These are phyloP conservation scores for Falco biarmicus DNA, from an alignment of 2,797 vertebrate genomes.

Conservation along the genomic window DNA sequence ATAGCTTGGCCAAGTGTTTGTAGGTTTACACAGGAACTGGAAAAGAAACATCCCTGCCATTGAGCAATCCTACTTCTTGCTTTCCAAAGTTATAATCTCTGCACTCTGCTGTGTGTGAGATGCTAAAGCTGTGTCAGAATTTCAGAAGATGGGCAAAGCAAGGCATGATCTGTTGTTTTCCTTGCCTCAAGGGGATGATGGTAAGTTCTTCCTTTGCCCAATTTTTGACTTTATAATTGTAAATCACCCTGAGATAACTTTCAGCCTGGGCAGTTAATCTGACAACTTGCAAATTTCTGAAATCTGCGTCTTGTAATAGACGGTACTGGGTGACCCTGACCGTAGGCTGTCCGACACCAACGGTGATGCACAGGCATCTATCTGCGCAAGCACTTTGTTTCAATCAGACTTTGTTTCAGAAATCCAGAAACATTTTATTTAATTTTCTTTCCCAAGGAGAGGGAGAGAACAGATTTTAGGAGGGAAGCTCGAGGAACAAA, in stretches of 20 bases:
- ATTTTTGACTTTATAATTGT: background rate
- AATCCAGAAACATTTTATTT: background rate
- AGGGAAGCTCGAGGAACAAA: background rate
- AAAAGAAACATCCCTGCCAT: background rate
- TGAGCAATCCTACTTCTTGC: background rate
- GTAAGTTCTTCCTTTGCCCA: background rate
- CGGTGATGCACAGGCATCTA: background rate
- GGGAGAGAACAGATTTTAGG: background rate
- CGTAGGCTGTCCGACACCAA: background rate
- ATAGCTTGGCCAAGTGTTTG: background rate
- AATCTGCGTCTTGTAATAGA: background rate
- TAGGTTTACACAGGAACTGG: background rate
- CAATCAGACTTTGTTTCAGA: background rate
- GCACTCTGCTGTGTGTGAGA: background rate
- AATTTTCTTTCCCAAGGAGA: background rate
- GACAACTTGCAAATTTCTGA: background rate
- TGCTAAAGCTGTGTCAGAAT: background rate
- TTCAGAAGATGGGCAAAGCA: background rate
- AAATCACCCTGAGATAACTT: background rate
- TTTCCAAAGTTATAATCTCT: background rate
- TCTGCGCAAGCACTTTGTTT: background rate
- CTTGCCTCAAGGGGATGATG: rapidly evolving
- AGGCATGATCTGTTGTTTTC: background rate
- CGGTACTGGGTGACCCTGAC: background rate
- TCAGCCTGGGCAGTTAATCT: background rate